Evolutionary conservation across 2,113 vertebrate species (phyloP).

Genomic region (pig (Sus scrofa)): DNA sequence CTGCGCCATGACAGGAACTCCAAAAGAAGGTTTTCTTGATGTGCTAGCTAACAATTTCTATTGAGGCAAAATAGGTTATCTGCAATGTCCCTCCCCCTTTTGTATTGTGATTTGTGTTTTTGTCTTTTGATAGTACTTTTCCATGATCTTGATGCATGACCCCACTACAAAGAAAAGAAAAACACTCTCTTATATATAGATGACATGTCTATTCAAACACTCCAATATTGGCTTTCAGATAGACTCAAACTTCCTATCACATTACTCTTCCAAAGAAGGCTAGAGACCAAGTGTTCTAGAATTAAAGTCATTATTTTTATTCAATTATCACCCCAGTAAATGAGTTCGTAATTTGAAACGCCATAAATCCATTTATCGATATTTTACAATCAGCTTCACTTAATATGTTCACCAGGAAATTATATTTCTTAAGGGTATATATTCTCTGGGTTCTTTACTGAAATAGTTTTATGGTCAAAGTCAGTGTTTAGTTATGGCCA

Average conservation of each 20-base stretch:
- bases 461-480: neutral
- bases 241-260: neutral
- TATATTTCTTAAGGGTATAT: constrained; percentile 3
- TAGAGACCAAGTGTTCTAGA: constrained; percentile 12
- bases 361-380: neutral
- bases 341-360: constrained; percentile 3
- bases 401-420: neutral
- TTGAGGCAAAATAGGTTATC: neutral
- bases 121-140: neutral
- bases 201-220: neutral
- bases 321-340: neutral
- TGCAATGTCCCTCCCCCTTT: neutral
- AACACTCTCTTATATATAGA: neutral
- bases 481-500: neutral
- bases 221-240: neutral
- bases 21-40: neutral
- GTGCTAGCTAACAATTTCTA: neutral
- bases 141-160: neutral
- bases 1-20: no score
- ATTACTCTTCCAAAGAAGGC: neutral
- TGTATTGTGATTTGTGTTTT: neutral
- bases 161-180: neutral
- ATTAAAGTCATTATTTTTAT: constrained; percentile 22
- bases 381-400: neutral
- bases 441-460: neutral